phyloP scores from a whole-genome alignment of 2,888 invertebrate genomes.

The Rotaria socialis region DNA sequence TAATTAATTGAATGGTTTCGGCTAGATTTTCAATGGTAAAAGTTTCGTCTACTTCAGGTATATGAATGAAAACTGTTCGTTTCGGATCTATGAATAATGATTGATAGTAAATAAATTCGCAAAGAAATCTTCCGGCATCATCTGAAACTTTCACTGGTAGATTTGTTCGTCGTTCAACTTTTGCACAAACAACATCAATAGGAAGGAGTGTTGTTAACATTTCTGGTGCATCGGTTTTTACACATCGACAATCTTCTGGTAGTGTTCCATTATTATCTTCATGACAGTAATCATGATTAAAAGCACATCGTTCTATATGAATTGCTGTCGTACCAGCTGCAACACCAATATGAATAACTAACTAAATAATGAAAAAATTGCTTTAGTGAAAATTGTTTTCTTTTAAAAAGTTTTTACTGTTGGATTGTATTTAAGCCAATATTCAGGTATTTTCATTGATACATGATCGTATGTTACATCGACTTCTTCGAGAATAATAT shows the following conservation, averaged over 20 bases:
- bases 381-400: background rate
- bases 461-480: background rate
- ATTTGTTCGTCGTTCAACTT: background rate
- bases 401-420: background rate
- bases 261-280: background rate
- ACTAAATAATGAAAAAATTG: background rate
- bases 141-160: background rate
- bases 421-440: slow-evolving; percentile 30
- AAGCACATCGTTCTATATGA: background rate
- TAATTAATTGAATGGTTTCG: background rate
- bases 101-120: slow-evolving; percentile 30
- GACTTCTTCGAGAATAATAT: background rate
- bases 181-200: background rate
- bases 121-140: slow-evolving; percentile 30
- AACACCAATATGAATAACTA: slow-evolving; percentile 22
- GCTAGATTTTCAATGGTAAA: background rate
- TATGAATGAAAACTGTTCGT: slow-evolving; percentile 24
- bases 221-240: background rate
- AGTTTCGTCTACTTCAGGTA: background rate
- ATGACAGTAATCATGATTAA: background rate
- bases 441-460: background rate
- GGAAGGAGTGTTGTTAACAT: background rate
- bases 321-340: background rate
- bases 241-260: background rate
- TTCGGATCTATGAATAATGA: slow-evolving; percentile 28